phyloP scores from a whole-genome alignment of 2,797 vertebrate genomes.

The Channallabes apus region DNA sequence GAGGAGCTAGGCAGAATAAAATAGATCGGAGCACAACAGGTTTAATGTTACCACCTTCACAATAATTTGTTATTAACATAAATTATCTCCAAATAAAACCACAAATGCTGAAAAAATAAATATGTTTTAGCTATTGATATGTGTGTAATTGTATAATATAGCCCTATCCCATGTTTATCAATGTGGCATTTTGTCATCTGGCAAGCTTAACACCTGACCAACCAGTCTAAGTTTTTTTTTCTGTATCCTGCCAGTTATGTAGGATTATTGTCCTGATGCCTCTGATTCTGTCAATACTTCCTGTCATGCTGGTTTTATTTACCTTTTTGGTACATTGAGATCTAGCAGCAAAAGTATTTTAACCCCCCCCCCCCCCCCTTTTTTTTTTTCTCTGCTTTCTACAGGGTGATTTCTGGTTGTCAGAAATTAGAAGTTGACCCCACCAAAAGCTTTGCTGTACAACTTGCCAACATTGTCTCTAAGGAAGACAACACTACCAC shows the following conservation, averaged over 20 bases:
- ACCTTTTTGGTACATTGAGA: background rate
- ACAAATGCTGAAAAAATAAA: background rate
- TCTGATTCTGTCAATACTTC: background rate
- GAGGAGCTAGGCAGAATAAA: conserved; percentile 12
- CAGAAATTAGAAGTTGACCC: conserved; percentile 86
- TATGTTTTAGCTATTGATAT: background rate
- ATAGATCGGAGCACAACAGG: background rate
- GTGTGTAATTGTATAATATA: background rate
- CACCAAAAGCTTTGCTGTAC: conserved; percentile 67
- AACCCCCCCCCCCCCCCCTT: too few relatives aligned
- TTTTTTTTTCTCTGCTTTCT: background rate
- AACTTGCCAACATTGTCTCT: conserved; percentile 79
- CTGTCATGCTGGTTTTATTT: background rate
- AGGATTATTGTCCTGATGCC: background rate
- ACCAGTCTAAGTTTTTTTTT: background rate
- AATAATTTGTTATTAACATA: background rate
- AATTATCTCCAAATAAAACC: background rate
- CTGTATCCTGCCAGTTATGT: background rate
- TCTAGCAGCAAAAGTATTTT: background rate
- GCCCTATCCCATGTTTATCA: background rate
- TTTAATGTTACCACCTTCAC: background rate
- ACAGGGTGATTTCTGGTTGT: conserved; percentile 38
- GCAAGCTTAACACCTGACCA: background rate
- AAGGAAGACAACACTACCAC: conserved; percentile 45
- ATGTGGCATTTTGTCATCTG: background rate